Percentiles rank a stretch among this genome's conserved stretches.
These are phyloP conservation scores for Stichodactyla mertensii DNA, from an alignment of 64 coral and sea anemone genomes.

Conservation along the genomic window DNA sequence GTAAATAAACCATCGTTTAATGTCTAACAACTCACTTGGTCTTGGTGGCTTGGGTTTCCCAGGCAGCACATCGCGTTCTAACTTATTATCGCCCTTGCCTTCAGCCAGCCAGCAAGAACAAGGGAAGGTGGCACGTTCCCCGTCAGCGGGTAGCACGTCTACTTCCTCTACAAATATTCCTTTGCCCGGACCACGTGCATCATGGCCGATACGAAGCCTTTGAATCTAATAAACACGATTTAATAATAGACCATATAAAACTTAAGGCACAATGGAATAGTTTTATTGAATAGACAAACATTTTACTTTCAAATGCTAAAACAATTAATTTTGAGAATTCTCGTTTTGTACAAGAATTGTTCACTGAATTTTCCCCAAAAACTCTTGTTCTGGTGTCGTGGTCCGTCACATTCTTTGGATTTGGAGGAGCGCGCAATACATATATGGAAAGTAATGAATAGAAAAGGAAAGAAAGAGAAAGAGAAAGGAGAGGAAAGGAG, in stretches of 20 bases:
- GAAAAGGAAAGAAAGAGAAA: too few relatives aligned
- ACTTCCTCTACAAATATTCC: constrained; percentile 90
- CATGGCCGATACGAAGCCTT: constrained; percentile 89
- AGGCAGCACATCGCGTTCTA: constrained; percentile 77
- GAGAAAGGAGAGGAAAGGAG: too few relatives aligned
- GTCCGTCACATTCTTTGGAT: too few relatives aligned
- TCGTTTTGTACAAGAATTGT: too few relatives aligned
- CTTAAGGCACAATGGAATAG: too few relatives aligned
- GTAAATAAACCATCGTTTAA: neutral
- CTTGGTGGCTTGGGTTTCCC: constrained; percentile 71
- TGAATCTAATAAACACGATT: constrained; percentile 48
- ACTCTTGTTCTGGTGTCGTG: too few relatives aligned
- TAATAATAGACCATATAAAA: neutral
- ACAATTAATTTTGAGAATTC: too few relatives aligned
- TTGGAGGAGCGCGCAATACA: too few relatives aligned
- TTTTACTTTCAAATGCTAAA: too few relatives aligned
- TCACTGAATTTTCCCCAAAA: too few relatives aligned
- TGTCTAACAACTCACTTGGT: constrained; percentile 50
- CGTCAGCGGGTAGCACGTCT: constrained; percentile 84
- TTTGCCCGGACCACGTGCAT: constrained; percentile 77
- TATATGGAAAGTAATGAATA: too few relatives aligned
- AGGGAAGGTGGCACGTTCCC: constrained; percentile 76
- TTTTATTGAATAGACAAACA: too few relatives aligned
- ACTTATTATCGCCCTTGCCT: constrained; percentile 53
- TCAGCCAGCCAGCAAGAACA: constrained; percentile 88